phyloP scores from a whole-genome alignment of 2,888 invertebrate genomes.

The Eurois occulta region DNA sequence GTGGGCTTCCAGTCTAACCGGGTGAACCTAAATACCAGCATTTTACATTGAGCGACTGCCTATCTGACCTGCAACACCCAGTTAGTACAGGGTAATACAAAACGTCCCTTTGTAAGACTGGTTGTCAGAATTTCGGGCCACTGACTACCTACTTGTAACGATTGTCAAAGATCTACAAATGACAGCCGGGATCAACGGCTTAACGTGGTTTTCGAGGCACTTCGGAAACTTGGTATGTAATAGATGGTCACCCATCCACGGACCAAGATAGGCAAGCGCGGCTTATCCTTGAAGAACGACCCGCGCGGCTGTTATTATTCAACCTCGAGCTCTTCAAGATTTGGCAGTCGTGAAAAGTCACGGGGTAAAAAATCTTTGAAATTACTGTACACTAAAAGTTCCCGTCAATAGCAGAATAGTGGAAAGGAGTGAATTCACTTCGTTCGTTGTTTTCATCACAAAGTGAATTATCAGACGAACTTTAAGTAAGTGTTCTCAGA shows the following conservation, averaged over 20 bases:
- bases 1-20: not conserved
- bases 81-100: not conserved
- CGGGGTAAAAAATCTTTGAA: not conserved
- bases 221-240: not conserved
- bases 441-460: constrained; percentile 49
- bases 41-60: not conserved
- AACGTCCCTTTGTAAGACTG: not conserved
- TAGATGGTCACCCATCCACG: not conserved
- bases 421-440: constrained; percentile 35
- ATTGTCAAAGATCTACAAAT: not conserved
- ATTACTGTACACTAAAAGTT: constrained; percentile 44
- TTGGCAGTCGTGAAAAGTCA: not conserved
- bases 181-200: not conserved
- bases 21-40: not conserved
- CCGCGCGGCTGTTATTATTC: not conserved
- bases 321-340: not conserved
- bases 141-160: not conserved
- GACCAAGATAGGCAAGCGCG: not conserved
- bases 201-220: not conserved
- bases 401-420: constrained; percentile 43
- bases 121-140: not conserved
- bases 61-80: not conserved
- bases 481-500: constrained; percentile 42
- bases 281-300: not conserved
- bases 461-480: constrained; percentile 54